Evolutionary conservation across 2,888 invertebrate species (phyloP), one percentile per base, ranked within the genome.

Genomic region (Dioctria rufipes): DNA sequence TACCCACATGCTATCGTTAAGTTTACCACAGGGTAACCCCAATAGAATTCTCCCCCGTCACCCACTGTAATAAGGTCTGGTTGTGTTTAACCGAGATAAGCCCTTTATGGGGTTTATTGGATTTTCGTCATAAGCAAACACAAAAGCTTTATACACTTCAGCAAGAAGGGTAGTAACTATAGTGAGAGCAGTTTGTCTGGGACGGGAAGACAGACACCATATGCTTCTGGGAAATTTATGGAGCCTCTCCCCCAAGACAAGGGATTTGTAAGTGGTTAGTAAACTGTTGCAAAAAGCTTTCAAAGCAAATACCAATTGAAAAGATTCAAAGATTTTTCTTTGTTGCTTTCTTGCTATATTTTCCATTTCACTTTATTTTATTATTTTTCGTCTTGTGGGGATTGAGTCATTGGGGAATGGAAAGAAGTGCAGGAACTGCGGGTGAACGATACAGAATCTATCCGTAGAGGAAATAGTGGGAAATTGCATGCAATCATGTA

Each of bases 21-120:
- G 63, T 63, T 63, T 42, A 63, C 77, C 77, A 58, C 77, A 77
- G 37, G 25, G 9, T 63, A 46, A 77, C 77, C 77, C 63, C 63
- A 39, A 49, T 25, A 11, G 61, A 13, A 63, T 77, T 63, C 77
- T 37, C 77, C 77, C 77, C 77, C 49, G 5, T 39, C 37, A 49
- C 25, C 66, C 66, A n/a, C 40, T 11, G 66, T 80, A 80, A 82
- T 78, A 79, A 78, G 80, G 63, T 54, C 80, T 82, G 67, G 82
- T 82, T 82, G 82, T 81, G 81, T 79, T 83, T 80, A 81, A 81
- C 80, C 78, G 58, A 81, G 83, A 81, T 83, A 83, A 83, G 80
- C 80, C 69, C 61, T 80, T 80, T 73, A 69, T 69, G 78, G 81
- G 78, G 66, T 83, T 81, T 81, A 83, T 83, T 80, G 78, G 80